phyloP scores from a whole-genome alignment of 2,797 vertebrate species.

The Chaetophractus vellerosus region DNA sequence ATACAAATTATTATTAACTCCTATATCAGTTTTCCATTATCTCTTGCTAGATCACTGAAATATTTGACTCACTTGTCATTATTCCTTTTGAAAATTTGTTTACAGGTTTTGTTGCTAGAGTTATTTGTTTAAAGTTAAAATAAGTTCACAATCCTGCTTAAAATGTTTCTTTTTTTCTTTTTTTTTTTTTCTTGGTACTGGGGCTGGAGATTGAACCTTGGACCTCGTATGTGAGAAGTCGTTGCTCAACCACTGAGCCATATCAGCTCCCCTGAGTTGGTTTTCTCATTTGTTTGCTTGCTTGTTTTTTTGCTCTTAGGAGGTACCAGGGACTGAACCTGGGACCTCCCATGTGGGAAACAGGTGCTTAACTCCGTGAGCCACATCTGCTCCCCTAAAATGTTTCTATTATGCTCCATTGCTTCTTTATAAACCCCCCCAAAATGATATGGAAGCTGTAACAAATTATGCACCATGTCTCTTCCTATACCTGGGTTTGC shows the following conservation, averaged over 20 bases:
- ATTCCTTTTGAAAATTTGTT: background rate
- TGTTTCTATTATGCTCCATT: background rate
- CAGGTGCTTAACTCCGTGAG: too few relatives aligned
- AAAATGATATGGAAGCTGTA: background rate
- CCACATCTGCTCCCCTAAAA: background rate
- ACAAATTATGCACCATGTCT: background rate
- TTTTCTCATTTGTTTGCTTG: too few relatives aligned
- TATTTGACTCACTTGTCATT: background rate
- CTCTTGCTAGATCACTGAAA: background rate
- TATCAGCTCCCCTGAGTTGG: too few relatives aligned
- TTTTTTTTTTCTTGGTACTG: too few relatives aligned
- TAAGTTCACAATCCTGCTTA: background rate
- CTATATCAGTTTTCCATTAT: background rate
- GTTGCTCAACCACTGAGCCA: too few relatives aligned
- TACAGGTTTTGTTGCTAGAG: background rate
- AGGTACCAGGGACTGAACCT: too few relatives aligned
- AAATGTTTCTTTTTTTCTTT: background rate
- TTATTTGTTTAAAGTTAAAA: slow-evolving; percentile 35
- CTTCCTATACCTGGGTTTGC: background rate
- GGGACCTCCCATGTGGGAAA: too few relatives aligned
- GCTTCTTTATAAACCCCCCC: background rate
- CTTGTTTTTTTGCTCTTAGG: too few relatives aligned
- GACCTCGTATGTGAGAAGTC: too few relatives aligned
- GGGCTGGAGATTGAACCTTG: too few relatives aligned
- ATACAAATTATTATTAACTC: background rate